These are phyloP conservation scores for Ochotona princeps DNA, from an alignment of 2,113 vertebrate genomes.

Conservation along the genomic window DNA sequence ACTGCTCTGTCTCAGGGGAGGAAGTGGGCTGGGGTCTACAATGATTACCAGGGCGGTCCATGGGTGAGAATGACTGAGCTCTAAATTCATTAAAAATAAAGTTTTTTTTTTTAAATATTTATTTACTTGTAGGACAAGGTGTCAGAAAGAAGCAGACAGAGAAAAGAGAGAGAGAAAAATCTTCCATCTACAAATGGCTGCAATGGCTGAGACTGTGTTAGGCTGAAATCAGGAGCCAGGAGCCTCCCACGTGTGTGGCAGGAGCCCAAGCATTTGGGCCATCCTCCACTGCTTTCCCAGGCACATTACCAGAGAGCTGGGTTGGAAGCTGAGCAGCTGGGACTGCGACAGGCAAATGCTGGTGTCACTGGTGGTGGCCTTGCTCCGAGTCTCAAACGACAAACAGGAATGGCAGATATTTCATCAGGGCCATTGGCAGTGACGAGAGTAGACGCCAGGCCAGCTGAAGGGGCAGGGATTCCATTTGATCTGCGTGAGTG, in stretches of 20 bases:
- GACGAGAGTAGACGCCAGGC: not conserved
- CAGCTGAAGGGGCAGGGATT: not conserved
- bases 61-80: not conserved
- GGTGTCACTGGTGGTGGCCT: not conserved
- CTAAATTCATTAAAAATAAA: not conserved
- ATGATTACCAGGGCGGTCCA: not conserved
- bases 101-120: too few relatives aligned
- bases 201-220: too few relatives aligned
- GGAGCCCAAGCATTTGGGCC: not conserved
- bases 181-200: too few relatives aligned
- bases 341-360: too few relatives aligned
- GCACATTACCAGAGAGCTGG: too few relatives aligned
- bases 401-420: not conserved
- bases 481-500: not conserved
- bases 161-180: too few relatives aligned
- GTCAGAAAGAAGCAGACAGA: too few relatives aligned
- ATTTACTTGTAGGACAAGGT: too few relatives aligned
- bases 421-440: not conserved
- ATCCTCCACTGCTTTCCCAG: too few relatives aligned
- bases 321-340: too few relatives aligned
- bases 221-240: too few relatives aligned
- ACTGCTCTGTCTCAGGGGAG: not conserved
- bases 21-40: not conserved
- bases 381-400: not conserved
- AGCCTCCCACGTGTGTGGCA: not conserved